These are phyloP conservation scores for Flexamia atlantica DNA, from an alignment of 2,888 invertebrate genomes.

Conservation along the genomic window DNA sequence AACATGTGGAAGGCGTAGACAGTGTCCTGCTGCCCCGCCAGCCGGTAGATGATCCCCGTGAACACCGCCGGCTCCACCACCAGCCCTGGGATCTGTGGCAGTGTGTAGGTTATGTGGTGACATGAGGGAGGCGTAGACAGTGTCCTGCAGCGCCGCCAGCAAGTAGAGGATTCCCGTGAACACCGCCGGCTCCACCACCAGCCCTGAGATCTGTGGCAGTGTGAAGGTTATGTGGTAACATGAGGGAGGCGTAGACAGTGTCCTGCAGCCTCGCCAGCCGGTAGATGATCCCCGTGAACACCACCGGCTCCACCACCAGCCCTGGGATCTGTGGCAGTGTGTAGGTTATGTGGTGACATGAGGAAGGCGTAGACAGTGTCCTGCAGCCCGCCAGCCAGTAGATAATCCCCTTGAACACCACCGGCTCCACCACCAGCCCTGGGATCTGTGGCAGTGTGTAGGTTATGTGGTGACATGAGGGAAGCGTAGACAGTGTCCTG, in stretches of 20 bases:
- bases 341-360: constrained; percentile 83
- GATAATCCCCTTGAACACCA: constrained; percentile 87
- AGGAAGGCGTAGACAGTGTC: constrained; percentile 82
- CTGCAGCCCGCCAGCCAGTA: constrained; percentile 94
- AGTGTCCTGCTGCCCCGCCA: constrained; percentile 86
- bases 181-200: constrained; percentile 88
- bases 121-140: constrained; percentile 82
- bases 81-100: constrained; percentile 86
- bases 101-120: constrained; percentile 79
- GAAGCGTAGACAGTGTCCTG: background rate
- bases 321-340: constrained; percentile 84
- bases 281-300: constrained; percentile 91
- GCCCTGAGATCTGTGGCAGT: constrained; percentile 86
- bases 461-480: no score
- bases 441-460: constrained; percentile 81
- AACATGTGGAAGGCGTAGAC: constrained; percentile 82
- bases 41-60: constrained; percentile 89
- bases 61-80: constrained; percentile 91
- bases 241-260: constrained; percentile 82
- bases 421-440: constrained; percentile 89
- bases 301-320: constrained; percentile 87
- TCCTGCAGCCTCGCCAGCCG: constrained; percentile 90
- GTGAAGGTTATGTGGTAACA: constrained; percentile 77
- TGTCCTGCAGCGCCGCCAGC: constrained; percentile 87
- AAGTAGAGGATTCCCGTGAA: constrained; percentile 92